Evolutionary conservation across 2,888 invertebrate genomes (phyloP), one percentile per base, ranked within the genome.

Genomic region (Oscheius sp.): DNA sequence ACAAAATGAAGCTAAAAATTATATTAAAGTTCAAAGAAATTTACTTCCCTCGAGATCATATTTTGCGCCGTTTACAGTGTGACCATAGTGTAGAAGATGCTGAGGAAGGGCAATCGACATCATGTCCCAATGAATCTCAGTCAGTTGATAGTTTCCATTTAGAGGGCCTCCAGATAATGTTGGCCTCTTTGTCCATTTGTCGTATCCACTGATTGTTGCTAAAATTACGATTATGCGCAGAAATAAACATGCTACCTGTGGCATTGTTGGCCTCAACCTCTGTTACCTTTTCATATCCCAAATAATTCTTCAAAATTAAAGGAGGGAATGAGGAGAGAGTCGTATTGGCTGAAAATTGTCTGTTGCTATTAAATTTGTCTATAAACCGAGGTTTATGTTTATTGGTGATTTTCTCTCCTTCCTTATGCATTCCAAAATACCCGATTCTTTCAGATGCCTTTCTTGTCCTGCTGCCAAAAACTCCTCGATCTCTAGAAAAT

Each of bases 1-100:
- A 66, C 52, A n/a, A 66, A 66, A 27, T 66, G 66, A 1, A 66
- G 52, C 66, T 66, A 29, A 21, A 64, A 46, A 21, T 21, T 25
- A 21, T 13, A 16, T 9, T 43, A 29, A 12, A 41, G n/a, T 46
- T 63, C 43, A 21, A 43, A 12, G 2, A 9, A n/a, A 9, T 16
- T 59, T 59, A 2, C 61, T 25, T 23, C 41, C 66, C 66, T 66
- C 66, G 9, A 66, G n/a, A n/a, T 66, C 66, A 29, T 52, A 52
- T 52, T 52, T 66, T 0, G 66, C 66, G 6, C 27, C 27, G 7
- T 52, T 29, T 12, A 66, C 35, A 2, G 66, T 66, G n/a, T 66
- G 66, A 18, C 66, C 66, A 49, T 66, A 66, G 58, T 27, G 29
- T 12, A n/a, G 9, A 9, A 55, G 7, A 25, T 2, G 23, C 3